These are phyloP conservation scores for Eulemur albifrons DNA, from an alignment of 2,797 vertebrate species.

Conservation along the genomic window DNA sequence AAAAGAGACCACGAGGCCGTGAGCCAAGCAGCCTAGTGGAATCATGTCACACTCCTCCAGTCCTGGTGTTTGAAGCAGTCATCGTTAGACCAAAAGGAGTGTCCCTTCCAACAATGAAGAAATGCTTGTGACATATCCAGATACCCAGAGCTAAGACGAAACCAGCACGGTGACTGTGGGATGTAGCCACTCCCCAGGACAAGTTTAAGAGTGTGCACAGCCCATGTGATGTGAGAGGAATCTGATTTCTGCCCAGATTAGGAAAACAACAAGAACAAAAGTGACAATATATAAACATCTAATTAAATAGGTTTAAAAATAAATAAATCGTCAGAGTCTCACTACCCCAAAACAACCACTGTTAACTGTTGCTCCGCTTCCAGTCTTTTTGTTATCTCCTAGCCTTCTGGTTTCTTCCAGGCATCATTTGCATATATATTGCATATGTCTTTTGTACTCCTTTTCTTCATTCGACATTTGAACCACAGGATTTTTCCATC, in stretches of 20 bases:
- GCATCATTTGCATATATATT: neutral
- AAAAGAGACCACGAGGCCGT: neutral
- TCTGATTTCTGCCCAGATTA: neutral
- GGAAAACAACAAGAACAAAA: neutral
- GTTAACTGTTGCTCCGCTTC: neutral
- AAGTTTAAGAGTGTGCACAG: neutral
- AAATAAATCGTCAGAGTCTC: neutral
- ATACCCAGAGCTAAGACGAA: neutral
- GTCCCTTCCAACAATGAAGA: neutral
- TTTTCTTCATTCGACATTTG: neutral
- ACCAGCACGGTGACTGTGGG: neutral
- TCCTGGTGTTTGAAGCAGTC: neutral
- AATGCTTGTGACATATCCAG: neutral
- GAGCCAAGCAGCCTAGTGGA: neutral
- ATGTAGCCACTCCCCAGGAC: neutral
- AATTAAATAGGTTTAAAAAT: neutral
- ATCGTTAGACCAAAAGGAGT: neutral
- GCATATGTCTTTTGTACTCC: neutral
- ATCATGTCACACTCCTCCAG: neutral
- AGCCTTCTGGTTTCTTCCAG: neutral
- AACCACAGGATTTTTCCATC: neutral
- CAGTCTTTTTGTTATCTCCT: neutral
- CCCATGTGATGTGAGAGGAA: neutral
- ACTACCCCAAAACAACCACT: neutral
- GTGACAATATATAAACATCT: neutral